Percentiles rank a stretch among this genome's conserved stretches.
Evolutionary conservation across 2,113 vertebrate species (phyloP).

Genomic region (Serranochromis macrocephalus): DNA sequence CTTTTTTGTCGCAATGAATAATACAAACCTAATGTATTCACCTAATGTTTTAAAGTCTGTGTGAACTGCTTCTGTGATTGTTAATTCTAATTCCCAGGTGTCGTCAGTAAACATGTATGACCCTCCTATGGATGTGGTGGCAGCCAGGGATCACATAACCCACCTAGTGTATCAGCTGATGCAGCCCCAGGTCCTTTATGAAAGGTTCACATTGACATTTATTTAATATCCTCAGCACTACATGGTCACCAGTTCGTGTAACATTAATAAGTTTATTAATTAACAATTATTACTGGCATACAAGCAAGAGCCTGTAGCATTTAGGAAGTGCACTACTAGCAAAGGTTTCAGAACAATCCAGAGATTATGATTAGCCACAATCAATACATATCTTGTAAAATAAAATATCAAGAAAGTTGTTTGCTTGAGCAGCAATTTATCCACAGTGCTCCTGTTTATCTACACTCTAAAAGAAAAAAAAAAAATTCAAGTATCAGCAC

Average conservation of each 20-base stretch:
- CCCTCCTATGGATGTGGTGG: constrained; percentile 83
- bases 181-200: constrained; percentile 83
- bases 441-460: not conserved
- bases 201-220: constrained; percentile 72
- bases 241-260: not conserved
- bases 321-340: not conserved
- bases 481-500: constrained; percentile 25
- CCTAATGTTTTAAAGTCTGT: not conserved
- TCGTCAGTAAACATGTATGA: constrained; percentile 77
- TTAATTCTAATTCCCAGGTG: constrained; percentile 69
- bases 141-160: constrained; percentile 81
- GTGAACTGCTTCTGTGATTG: not conserved
- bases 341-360: not conserved
- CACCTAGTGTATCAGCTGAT: constrained; percentile 70
- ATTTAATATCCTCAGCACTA: not conserved
- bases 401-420: not conserved
- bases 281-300: not conserved
- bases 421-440: not conserved
- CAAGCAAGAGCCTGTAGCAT: not conserved
- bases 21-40: not conserved
- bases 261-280: not conserved
- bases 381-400: not conserved
- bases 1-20: not conserved
- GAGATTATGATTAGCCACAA: not conserved
- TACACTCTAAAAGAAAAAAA: not conserved